phyloP scores from a whole-genome alignment of 2,113 vertebrate species.

The Tyto alba region DNA sequence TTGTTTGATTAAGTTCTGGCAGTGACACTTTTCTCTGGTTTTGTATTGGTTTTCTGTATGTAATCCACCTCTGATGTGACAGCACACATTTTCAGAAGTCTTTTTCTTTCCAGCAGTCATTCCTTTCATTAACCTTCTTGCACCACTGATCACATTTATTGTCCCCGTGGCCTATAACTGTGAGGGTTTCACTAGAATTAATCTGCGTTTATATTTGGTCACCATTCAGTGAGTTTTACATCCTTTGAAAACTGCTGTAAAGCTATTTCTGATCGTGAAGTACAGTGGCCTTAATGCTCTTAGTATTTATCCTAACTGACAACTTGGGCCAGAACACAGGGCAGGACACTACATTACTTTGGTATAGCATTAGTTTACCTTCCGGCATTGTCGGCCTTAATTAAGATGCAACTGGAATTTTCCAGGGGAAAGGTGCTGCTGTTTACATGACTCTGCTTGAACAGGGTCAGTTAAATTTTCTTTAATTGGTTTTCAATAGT shows the following conservation, averaged over 20 bases:
- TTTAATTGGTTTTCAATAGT: background rate
- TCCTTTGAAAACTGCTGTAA: slow-evolving; percentile 26
- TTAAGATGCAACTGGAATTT: slow-evolving; percentile 28
- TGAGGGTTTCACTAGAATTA: slow-evolving; percentile 46
- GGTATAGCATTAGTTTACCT: background rate
- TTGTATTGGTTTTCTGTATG: background rate
- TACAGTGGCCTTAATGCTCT: slow-evolving; percentile 37
- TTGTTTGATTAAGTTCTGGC: slow-evolving; percentile 11
- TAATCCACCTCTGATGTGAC: slow-evolving; percentile 38
- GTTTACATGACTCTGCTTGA: background rate
- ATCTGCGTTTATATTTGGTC: slow-evolving; percentile 64
- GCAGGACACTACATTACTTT: background rate
- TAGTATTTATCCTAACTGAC: slow-evolving; percentile 64
- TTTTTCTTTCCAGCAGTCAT: slow-evolving; percentile 9
- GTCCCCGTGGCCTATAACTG: slow-evolving; percentile 2
- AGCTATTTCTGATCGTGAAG: slow-evolving; percentile 9
- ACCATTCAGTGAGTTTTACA: slow-evolving; percentile 62
- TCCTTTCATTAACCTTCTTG: slow-evolving; percentile 71
- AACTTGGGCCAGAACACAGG: slow-evolving; percentile 22
- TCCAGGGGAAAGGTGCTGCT: background rate
- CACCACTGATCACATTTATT: slow-evolving; percentile 74
- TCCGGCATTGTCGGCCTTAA: background rate
- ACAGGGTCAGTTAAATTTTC: background rate
- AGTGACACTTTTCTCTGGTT: slow-evolving; percentile 3
- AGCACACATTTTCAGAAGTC: background rate